These are phyloP conservation scores for Zelleria hepariella DNA, from an alignment of 2,888 invertebrate species.

Conservation along the genomic window DNA sequence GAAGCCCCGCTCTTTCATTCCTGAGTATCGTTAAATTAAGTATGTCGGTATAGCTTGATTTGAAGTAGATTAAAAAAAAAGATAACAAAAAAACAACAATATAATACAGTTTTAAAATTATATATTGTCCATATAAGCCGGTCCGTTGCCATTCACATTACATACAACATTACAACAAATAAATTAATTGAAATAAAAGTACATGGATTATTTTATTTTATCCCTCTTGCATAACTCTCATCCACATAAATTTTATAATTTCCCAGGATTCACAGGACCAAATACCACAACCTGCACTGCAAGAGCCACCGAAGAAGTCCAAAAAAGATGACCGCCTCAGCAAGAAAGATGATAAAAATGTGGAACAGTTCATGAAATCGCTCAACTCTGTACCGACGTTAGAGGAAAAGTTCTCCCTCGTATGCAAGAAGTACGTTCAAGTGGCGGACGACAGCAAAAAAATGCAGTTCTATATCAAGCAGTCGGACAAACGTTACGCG, in stretches of 20 bases:
- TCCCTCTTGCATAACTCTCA: too few species aligned
- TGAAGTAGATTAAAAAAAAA: too few species aligned
- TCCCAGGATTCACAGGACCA: constrained; percentile 27
- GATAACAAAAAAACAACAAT: too few species aligned
- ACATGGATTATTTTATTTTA: too few species aligned
- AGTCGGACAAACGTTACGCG: constrained; percentile 73
- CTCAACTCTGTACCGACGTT: constrained; percentile 68
- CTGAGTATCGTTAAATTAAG: too few species aligned
- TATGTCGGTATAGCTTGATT: too few species aligned
- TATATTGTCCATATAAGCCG: too few species aligned
- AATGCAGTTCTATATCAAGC: constrained; percentile 69
- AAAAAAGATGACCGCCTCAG: constrained; percentile 48
- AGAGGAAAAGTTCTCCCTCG: constrained; percentile 78
- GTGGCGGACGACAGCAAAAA: constrained; percentile 80
- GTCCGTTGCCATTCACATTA: too few species aligned
- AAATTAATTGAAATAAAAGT: neutral
- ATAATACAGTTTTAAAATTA: too few species aligned
- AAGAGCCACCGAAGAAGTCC: constrained; percentile 38
- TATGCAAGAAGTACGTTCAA: constrained; percentile 84
- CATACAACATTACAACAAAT: too few species aligned
- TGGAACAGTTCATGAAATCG: constrained; percentile 77
- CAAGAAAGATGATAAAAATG: constrained; percentile 72
- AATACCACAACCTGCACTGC: constrained; percentile 23
- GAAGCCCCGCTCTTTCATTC: too few species aligned
- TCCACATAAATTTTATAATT: neutral